A percentile compares a stretch with the other conserved stretches of the same genome.
phyloP scores from a whole-genome alignment of 1,140 invertebrate species.

The Chionoecetes opilio region DNA sequence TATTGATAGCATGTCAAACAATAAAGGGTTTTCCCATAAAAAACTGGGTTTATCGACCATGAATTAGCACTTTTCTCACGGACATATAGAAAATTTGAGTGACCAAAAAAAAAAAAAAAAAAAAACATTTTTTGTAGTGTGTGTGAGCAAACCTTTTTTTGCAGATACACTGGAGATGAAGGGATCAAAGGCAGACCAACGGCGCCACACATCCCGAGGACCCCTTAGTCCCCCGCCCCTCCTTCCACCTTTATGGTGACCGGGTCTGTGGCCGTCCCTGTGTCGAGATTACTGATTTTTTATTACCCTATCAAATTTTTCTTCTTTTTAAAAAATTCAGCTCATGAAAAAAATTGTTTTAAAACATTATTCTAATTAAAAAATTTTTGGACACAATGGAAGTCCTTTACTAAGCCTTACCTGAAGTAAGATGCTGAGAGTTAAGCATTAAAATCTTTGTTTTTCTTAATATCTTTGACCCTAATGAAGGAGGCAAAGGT shows the following conservation, averaged over 20 bases:
- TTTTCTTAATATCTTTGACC: neutral
- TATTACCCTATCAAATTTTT: neutral
- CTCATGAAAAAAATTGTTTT: constrained; percentile 55
- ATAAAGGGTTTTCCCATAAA: too few species aligned
- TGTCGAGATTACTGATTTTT: neutral
- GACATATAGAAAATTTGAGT: neutral
- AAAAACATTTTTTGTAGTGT: too few species aligned
- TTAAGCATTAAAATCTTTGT: constrained; percentile 14
- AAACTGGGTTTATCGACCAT: too few species aligned
- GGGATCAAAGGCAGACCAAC: constrained; percentile 72
- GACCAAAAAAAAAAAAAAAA: neutral
- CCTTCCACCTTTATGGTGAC: neutral
- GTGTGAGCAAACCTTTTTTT: constrained; percentile 12
- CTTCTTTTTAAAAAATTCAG: neutral
- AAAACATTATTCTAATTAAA: constrained; percentile 56
- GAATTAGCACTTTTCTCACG: too few species aligned
- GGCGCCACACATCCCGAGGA: constrained; percentile 73
- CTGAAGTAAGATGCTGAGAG: constrained; percentile 9
- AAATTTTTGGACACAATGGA: neutral
- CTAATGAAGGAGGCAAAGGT: neutral
- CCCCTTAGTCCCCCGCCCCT: constrained; percentile 60
- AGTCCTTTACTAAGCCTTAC: constrained; percentile 6
- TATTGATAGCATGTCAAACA: too few species aligned
- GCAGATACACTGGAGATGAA: constrained; percentile 76
- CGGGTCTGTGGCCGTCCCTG: neutral